Evolutionary conservation across 2,797 vertebrate genomes (phyloP).

Genomic region (Pelochelys cantorii): DNA sequence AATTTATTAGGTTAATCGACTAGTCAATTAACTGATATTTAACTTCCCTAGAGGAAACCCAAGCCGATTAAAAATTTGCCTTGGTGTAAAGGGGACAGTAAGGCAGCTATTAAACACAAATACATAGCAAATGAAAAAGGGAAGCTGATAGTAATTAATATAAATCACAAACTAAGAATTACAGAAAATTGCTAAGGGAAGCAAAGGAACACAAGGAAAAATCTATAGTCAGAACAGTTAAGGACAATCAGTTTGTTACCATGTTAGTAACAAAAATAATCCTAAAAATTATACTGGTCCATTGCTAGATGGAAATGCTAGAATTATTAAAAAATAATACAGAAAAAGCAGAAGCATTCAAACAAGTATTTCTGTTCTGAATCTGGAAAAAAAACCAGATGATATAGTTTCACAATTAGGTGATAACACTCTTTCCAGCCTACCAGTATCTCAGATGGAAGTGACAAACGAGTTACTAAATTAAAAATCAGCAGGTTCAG

Average conservation of each 20-base stretch:
- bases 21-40: too few relatives aligned
- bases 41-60: neutral
- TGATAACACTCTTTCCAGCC: neutral
- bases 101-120: neutral
- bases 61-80: neutral
- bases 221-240: neutral
- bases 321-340: neutral
- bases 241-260: neutral
- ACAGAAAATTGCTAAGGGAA: neutral
- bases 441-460: neutral
- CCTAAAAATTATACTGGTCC: neutral
- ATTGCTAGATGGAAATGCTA: neutral
- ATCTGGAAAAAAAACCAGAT: neutral
- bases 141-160: neutral
- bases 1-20: too few relatives aligned
- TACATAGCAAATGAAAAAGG: neutral
- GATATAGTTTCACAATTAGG: neutral
- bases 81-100: neutral
- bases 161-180: neutral
- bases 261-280: neutral
- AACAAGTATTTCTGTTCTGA: neutral
- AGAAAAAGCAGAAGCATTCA: neutral
- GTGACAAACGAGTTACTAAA: neutral
- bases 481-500: neutral
- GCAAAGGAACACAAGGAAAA: neutral